Base-by-base conservation (phyloP, 2,797 vertebrate species). In the Acomys russatus region DNA sequence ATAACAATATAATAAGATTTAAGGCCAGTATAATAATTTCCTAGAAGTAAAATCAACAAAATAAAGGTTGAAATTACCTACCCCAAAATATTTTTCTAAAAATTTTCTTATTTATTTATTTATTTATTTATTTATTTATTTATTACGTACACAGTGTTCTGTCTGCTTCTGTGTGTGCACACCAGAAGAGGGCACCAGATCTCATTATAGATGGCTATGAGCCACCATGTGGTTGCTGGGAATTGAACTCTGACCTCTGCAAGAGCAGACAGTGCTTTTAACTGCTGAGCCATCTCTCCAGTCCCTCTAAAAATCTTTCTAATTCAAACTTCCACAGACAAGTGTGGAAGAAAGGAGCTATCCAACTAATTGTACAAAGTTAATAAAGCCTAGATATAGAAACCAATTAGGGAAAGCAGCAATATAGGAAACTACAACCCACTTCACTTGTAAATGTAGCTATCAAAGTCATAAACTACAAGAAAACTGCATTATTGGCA, bases 31-130 rank as follows among this genome's bases (percentile, higher is more conserved):
- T n/a, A 92, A 63, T 79, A n/a, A 54, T 54, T 88, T 88, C 82
- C 49, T 92, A 54, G 15, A 74, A 88, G 59, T 1, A 88, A 28
- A 93, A 35, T 64, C 79, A 70, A 28, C 73, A 78, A 70, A 70
- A 78, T 33, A 87, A 93, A 80, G 70, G 25, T 87, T 63, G 59
- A 93, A n/a, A 56, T 35, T 12, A 93, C 33, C 11, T 88, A 71
- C 22, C 15, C 76, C 33, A 73, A 80, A 30, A 8, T 71, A 80
- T 63, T 28, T 64, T 64, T 38, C 44, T 44, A 44, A 44, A 44
- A 44, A 44, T 44, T 44, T 44, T 44, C 44, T 44, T 44, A 44
- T 44, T 44, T 44, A 44, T 44, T 44, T 44, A 44, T 44, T 44
- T 44, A 44, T 44, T 44, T n/a, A n/a, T n/a, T 44, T 44, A 44